Percentiles rank a stretch among this genome's conserved stretches.
Conservation (phyloP, 2,113 vertebrate species). For the Sinocyclocheilus grahami region DNA sequence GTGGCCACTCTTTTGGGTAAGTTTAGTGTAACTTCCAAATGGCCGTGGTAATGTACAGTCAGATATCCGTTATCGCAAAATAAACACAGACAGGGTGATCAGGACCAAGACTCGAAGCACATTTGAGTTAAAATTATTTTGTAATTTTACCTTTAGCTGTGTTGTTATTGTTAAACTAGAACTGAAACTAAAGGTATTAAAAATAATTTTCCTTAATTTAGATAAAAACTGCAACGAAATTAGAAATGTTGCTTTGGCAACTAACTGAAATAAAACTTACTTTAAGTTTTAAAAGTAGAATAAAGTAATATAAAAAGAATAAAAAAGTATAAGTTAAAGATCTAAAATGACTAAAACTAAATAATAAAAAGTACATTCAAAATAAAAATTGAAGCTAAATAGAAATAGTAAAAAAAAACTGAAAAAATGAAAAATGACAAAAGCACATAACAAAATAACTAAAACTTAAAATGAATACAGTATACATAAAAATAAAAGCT, state of each 20-base stretch:
- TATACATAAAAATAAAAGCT: neutral
- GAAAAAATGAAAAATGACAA: neutral
- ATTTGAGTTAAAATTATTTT: neutral
- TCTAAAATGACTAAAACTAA: neutral
- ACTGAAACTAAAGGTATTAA: neutral
- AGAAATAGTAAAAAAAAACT: neutral
- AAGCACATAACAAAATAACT: neutral
- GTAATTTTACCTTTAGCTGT: neutral
- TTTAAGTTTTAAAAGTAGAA: neutral
- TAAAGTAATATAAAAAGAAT: too few relatives aligned
- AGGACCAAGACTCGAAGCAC: neutral
- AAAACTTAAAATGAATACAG: neutral
- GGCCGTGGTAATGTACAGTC: neutral
- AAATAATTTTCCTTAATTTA: neutral
- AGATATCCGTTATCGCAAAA: neutral
- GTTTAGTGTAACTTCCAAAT: neutral
- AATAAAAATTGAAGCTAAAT: neutral
- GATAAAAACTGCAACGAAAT: neutral
- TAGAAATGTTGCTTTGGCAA: neutral
- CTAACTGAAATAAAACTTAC: neutral
- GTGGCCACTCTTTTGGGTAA: constrained; percentile 87
- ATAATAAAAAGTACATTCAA: too few relatives aligned
- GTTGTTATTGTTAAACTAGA: neutral
- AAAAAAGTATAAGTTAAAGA: neutral
- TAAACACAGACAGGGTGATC: neutral